Percentiles rank a stretch among this genome's conserved stretches.
Evolutionary conservation across 2,888 invertebrate species (phyloP).

Genomic region (Trichogramma evanescens): DNA sequence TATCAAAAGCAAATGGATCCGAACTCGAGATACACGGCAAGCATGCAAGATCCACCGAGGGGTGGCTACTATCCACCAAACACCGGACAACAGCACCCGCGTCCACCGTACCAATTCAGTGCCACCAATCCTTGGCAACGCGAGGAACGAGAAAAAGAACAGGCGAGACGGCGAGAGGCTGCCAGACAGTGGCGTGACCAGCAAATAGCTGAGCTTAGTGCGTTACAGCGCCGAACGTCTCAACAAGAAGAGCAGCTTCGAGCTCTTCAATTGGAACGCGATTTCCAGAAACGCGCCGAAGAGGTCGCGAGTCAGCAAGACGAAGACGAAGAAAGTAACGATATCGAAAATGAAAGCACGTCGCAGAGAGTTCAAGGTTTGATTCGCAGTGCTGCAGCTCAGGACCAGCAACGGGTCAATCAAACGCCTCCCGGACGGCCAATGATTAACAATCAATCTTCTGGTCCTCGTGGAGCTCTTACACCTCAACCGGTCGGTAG

Average conservation of each 20-base stretch:
- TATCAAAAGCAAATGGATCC: conserved; percentile 46
- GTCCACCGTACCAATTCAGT: conserved; percentile 45
- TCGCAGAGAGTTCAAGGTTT: conserved; percentile 51
- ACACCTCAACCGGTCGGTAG: conserved; percentile 44
- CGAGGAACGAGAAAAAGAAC: conserved; percentile 82
- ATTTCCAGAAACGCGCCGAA: conserved; percentile 86
- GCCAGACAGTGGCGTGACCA: conserved; percentile 75
- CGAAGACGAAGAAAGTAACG: conserved; percentile 54
- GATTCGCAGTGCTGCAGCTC: conserved; percentile 46
- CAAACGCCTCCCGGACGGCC: conserved; percentile 30
- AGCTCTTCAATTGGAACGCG: conserved; percentile 83
- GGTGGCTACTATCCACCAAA: conserved; percentile 60
- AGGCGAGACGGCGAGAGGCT: conserved; percentile 67
- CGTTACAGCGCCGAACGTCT: conserved; percentile 60
- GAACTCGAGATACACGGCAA: conserved; percentile 57
- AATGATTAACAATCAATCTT: conserved; percentile 34
- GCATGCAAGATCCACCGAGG: conserved; percentile 66
- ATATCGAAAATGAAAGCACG: conserved; percentile 45
- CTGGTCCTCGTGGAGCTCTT: conserved; percentile 32
- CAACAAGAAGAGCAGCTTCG: conserved; percentile 84
- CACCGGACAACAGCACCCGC: conserved; percentile 42
- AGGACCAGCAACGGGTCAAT: conserved; percentile 31
- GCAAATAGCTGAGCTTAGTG: conserved; percentile 73
- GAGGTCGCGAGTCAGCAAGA: conserved; percentile 67
- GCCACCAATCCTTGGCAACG: conserved; percentile 83